phyloP scores from a whole-genome alignment of 2,888 invertebrate genomes.

The Torymus texanus region DNA sequence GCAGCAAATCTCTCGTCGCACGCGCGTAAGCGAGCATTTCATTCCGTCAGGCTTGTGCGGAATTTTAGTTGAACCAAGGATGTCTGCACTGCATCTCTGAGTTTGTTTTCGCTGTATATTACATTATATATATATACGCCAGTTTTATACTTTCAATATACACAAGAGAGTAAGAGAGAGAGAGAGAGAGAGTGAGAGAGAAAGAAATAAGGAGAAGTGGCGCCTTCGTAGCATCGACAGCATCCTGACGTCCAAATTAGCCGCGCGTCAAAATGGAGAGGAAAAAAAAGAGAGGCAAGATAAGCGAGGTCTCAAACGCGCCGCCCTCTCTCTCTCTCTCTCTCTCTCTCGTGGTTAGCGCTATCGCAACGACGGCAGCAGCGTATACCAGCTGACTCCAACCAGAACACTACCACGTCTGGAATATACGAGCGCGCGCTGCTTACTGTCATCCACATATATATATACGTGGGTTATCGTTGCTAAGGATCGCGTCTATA shows the following conservation, averaged over 20 bases:
- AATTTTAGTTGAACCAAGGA: constrained; percentile 69
- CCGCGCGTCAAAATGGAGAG: constrained; percentile 61
- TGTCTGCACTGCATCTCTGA: not conserved
- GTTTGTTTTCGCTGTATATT: not conserved
- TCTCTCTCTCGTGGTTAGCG: not conserved
- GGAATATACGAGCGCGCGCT: constrained; percentile 9
- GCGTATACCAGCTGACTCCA: not conserved
- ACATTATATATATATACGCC: not conserved
- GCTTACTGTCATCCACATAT: constrained; percentile 24
- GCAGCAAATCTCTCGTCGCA: constrained; percentile 66
- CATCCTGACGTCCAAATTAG: constrained; percentile 64
- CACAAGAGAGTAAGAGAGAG: no score
- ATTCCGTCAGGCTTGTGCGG: constrained; percentile 67
- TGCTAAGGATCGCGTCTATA: no score
- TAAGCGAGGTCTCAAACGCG: constrained; percentile 38
- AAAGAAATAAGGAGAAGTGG: not conserved
- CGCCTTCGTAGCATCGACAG: constrained; percentile 1
- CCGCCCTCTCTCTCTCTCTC: constrained; percentile 28
- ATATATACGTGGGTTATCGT: no score
- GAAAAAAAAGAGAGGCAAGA: not conserved
- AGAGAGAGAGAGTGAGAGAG: not conserved
- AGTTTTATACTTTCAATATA: not conserved
- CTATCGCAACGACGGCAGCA: not conserved
- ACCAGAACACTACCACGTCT: constrained; percentile 18
- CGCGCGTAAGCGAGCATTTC: constrained; percentile 60